phyloP scores from a whole-genome alignment of 2,797 vertebrate genomes.

The Avahi laniger region DNA sequence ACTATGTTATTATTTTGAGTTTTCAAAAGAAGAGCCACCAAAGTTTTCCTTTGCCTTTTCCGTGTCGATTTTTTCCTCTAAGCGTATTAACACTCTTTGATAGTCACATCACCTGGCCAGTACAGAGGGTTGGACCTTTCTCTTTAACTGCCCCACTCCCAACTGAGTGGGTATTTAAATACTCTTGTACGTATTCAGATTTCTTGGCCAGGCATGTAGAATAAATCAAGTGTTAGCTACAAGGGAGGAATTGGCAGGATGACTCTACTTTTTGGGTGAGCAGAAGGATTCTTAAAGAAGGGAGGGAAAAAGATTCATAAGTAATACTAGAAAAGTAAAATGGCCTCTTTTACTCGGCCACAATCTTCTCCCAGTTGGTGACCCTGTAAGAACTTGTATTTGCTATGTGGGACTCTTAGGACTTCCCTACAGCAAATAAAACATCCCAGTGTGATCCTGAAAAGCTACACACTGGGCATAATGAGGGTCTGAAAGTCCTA shows the following conservation, averaged over 20 bases:
- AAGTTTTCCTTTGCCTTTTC: background rate
- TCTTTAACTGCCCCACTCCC: background rate
- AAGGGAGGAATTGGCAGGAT: background rate
- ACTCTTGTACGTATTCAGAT: background rate
- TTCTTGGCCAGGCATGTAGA: background rate
- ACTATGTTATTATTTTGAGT: background rate
- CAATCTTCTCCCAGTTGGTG: background rate
- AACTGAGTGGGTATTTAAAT: background rate
- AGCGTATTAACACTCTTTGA: background rate
- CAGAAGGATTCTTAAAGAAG: background rate
- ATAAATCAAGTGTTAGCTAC: background rate
- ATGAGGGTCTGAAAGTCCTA: background rate
- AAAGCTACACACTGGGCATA: background rate
- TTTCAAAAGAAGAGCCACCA: background rate
- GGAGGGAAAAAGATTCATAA: background rate
- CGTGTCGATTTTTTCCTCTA: background rate
- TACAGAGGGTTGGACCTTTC: background rate
- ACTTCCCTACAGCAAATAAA: background rate
- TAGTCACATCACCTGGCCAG: background rate
- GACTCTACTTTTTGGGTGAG: background rate
- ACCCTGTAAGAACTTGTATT: background rate
- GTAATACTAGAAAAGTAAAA: background rate
- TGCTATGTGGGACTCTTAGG: background rate
- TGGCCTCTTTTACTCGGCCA: background rate
- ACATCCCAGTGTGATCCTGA: background rate